phyloP scores from a whole-genome alignment of 2,797 vertebrate species.

The Kryptolebias ocellatus region DNA sequence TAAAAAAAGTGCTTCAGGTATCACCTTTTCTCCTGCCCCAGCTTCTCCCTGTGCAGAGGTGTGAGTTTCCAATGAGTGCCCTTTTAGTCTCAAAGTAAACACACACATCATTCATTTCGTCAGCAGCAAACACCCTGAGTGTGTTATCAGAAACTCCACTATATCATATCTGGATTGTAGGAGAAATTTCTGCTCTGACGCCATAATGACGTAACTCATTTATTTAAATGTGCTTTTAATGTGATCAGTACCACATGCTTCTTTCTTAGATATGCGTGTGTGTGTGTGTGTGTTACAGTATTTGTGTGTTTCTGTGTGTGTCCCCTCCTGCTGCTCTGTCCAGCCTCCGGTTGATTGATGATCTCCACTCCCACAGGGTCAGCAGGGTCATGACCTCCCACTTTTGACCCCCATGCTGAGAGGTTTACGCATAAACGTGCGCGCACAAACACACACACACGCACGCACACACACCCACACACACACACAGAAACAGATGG shows the following conservation, averaged over 20 bases:
- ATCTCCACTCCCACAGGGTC: constrained; percentile 84
- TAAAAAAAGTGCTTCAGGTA: constrained; percentile 13
- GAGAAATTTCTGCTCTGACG: too few relatives aligned
- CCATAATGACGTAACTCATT: neutral
- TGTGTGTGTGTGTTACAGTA: constrained; percentile 30
- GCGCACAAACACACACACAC: constrained; percentile 46
- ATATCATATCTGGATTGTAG: neutral
- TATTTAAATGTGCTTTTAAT: constrained; percentile 4
- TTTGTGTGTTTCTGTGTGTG: constrained; percentile 32
- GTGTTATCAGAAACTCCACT: neutral
- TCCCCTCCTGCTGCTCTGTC: constrained; percentile 77
- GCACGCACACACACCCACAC: constrained; percentile 23
- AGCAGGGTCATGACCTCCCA: constrained; percentile 81
- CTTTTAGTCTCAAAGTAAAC: constrained; percentile 31
- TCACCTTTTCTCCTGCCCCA: constrained; percentile 20
- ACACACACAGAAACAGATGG: constrained; percentile 78
- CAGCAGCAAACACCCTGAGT: constrained; percentile 26
- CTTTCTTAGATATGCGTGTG: constrained; percentile 30
- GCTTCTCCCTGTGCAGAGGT: constrained; percentile 10
- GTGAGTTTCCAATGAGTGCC: constrained; percentile 29
- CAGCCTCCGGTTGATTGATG: constrained; percentile 85
- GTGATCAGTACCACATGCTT: neutral
- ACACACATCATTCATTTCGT: neutral
- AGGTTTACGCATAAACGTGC: constrained; percentile 52
- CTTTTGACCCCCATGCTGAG: constrained; percentile 80